Percentiles rank a stretch among this genome's conserved stretches.
phyloP scores from a whole-genome alignment of 2,797 vertebrate species.

The Diplodus puntazzo region DNA sequence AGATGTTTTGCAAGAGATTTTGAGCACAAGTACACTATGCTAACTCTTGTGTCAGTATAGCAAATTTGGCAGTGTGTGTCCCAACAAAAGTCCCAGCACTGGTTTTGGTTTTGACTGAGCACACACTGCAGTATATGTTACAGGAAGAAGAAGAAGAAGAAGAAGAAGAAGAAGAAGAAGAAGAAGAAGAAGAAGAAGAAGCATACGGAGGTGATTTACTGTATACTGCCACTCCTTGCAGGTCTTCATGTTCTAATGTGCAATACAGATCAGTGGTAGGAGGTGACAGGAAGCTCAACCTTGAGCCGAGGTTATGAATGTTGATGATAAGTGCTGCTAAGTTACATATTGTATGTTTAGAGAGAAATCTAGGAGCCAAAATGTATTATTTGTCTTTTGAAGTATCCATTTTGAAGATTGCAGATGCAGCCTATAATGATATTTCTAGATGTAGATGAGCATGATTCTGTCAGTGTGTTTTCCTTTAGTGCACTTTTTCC shows the following conservation, averaged over 20 bases:
- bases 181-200: slow-evolving; percentile 21
- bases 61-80: slow-evolving; percentile 73
- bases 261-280: slow-evolving; percentile 70
- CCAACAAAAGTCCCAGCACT: slow-evolving; percentile 58
- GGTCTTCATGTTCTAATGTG: slow-evolving; percentile 69
- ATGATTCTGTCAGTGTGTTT: slow-evolving; percentile 75
- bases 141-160: slow-evolving; percentile 19
- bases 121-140: slow-evolving; percentile 69
- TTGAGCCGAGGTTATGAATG: slow-evolving; percentile 78
- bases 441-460: slow-evolving; percentile 76
- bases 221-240: slow-evolving; percentile 57
- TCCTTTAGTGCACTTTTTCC: slow-evolving; percentile 81
- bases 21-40: slow-evolving; percentile 39
- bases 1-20: slow-evolving; percentile 46
- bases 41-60: slow-evolving; percentile 64
- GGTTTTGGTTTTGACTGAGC: slow-evolving; percentile 50
- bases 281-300: slow-evolving; percentile 40
- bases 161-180: slow-evolving; percentile 33
- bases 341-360: slow-evolving; percentile 79
- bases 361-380: slow-evolving; percentile 82
- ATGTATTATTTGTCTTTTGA: slow-evolving; percentile 78
- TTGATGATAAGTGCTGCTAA: slow-evolving; percentile 89
- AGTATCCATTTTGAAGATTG: slow-evolving; percentile 67
- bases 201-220: slow-evolving; percentile 34
- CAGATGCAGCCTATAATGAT: slow-evolving; percentile 65